Conservation (phyloP, 1,140 invertebrate species). For the Rhopalosiphum maidis region DNA sequence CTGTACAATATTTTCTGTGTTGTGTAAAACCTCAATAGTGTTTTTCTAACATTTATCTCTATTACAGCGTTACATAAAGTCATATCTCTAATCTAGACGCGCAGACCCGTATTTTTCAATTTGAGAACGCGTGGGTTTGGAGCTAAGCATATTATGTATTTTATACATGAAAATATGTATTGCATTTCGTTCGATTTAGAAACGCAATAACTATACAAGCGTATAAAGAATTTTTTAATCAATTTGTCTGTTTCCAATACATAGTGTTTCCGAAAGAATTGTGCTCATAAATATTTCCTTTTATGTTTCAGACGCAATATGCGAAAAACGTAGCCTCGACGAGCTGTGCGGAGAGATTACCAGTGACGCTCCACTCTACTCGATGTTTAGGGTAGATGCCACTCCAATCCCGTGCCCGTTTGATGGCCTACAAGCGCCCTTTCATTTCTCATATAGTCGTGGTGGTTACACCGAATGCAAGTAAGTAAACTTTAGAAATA, state of each 20-base stretch:
- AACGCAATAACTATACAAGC: constrained; percentile 10
- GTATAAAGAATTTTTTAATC: constrained; percentile 18
- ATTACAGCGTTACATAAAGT: not conserved
- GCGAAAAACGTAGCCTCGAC: constrained; percentile 66
- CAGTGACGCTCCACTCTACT: constrained; percentile 84
- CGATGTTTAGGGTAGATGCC: constrained; percentile 85
- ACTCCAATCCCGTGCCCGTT: constrained; percentile 83
- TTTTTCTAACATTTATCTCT: not conserved
- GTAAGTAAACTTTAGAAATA: constrained; percentile 37
- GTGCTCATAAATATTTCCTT: not conserved
- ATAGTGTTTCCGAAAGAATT: constrained; percentile 19
- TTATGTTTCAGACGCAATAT: constrained; percentile 43
- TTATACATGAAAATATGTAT: not conserved
- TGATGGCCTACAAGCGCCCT: constrained; percentile 69
- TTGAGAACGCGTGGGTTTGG: not conserved
- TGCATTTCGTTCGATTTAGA: not conserved
- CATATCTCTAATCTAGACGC: constrained; percentile 5
- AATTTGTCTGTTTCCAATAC: constrained; percentile 16
- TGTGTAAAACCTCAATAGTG: not conserved
- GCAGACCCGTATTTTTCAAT: constrained; percentile 6
- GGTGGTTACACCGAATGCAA: constrained; percentile 76
- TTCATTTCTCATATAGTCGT: constrained; percentile 83
- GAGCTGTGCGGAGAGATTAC: constrained; percentile 84
- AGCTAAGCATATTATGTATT: not conserved
- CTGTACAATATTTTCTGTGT: constrained; percentile 16